Conservation (phyloP, 2,797 vertebrate species). For the Platyrinchus mystaceus region DNA sequence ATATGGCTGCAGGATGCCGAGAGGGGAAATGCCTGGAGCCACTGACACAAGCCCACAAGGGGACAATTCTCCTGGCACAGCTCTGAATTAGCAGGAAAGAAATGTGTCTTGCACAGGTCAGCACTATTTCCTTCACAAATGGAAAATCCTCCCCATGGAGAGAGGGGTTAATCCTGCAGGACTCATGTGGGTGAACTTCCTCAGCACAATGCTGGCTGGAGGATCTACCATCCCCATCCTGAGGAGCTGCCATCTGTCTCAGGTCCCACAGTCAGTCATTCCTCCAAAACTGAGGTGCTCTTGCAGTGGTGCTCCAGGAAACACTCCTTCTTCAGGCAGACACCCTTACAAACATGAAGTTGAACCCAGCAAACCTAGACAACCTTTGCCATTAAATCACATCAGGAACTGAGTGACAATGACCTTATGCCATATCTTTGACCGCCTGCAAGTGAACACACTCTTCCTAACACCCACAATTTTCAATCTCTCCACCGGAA, state of each 20-base stretch:
- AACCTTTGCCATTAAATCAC: not conserved
- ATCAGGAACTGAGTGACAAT: not conserved
- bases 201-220: rapidly evolving
- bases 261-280: rapidly evolving
- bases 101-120: not conserved
- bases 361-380: not conserved
- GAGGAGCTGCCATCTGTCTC: not conserved
- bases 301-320: not conserved
- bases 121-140: not conserved
- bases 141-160: not conserved
- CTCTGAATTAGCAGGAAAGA: not conserved
- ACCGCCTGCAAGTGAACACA: not conserved
- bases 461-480: not conserved
- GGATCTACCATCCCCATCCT: not conserved
- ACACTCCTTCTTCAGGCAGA: not conserved
- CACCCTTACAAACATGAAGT: not conserved
- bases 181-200: not conserved
- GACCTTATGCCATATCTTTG: not conserved
- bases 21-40: constrained; percentile 22
- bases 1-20: not conserved
- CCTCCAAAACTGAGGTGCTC: not conserved
- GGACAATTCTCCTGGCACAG: not conserved
- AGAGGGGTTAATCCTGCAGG: not conserved
- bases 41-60: not conserved
- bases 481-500: not conserved